These are phyloP conservation scores for Malurus cyaneus DNA, from an alignment of 2,113 vertebrate species.

Conservation along the genomic window DNA sequence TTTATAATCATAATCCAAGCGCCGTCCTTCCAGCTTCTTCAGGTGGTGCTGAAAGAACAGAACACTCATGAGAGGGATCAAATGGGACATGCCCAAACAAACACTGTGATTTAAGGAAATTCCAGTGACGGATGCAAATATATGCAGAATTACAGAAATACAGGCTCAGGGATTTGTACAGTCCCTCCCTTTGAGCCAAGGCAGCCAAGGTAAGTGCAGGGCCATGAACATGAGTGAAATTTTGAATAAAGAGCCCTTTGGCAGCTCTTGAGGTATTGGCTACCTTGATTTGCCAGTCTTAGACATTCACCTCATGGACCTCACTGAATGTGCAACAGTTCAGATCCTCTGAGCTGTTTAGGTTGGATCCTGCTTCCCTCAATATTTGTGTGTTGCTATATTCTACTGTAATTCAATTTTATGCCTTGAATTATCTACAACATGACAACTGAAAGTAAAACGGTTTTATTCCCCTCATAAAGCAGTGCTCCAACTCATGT, in stretches of 20 bases:
- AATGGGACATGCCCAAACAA: not conserved
- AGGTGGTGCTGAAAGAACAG: constrained; percentile 83
- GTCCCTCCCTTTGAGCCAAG: not conserved
- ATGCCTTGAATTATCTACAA: not conserved
- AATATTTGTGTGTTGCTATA: not conserved
- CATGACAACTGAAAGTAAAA: not conserved
- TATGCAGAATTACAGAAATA: not conserved
- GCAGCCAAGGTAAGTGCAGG: not conserved
- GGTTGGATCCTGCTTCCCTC: too few relatives aligned
- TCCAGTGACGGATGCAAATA: not conserved
- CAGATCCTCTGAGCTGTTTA: not conserved
- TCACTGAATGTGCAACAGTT: not conserved
- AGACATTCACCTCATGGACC: not conserved
- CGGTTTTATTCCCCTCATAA: not conserved
- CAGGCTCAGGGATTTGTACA: not conserved
- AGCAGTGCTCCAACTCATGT: not conserved
- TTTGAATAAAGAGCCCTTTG: not conserved
- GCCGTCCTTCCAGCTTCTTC: constrained; percentile 92
- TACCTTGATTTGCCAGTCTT: not conserved
- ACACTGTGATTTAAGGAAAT: not conserved
- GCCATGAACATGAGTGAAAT: not conserved
- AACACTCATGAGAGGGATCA: not conserved
- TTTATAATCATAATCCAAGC: constrained; percentile 96
- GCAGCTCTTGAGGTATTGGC: not conserved
- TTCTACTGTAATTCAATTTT: not conserved